Evolutionary conservation across 2,113 vertebrate genomes (phyloP).

Genomic region (Rhadina sibilatrix): DNA sequence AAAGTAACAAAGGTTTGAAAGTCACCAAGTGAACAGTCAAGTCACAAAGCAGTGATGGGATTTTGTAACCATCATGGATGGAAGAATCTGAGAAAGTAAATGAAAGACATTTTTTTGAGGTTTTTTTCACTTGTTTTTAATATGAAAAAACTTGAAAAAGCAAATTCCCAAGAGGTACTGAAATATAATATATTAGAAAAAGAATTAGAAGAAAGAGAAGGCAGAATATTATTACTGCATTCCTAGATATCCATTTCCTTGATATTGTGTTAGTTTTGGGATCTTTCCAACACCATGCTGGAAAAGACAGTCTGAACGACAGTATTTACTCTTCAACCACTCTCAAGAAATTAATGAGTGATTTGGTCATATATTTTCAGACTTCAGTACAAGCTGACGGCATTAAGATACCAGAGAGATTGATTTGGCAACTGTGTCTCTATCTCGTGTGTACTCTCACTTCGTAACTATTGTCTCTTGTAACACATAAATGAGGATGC

Average conservation of each 20-base stretch:
- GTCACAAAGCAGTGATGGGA: not conserved
- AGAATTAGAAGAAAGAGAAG: not conserved
- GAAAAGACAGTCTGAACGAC: not conserved
- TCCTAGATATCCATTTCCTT: not conserved
- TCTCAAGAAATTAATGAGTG: not conserved
- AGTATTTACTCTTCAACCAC: not conserved
- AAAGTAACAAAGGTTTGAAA: not conserved
- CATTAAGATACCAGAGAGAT: not conserved
- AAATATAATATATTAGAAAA: not conserved
- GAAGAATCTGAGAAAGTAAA: not conserved
- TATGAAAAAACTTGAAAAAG: not conserved
- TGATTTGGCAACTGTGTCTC: not conserved
- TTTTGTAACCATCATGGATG: not conserved
- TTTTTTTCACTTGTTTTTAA: not conserved
- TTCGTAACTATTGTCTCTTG: not conserved
- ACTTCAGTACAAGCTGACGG: not conserved
- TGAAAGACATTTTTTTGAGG: rapidly evolving
- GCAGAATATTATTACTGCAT: not conserved
- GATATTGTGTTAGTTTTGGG: not conserved
- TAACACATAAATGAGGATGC: not conserved
- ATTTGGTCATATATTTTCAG: not conserved
- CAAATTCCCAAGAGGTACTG: not conserved
- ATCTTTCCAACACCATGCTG: not conserved
- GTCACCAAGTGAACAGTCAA: not conserved
- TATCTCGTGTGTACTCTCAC: not conserved